Evolutionary conservation across 2,888 invertebrate genomes (phyloP).

Genomic region (Agrenia bidenticulata): DNA sequence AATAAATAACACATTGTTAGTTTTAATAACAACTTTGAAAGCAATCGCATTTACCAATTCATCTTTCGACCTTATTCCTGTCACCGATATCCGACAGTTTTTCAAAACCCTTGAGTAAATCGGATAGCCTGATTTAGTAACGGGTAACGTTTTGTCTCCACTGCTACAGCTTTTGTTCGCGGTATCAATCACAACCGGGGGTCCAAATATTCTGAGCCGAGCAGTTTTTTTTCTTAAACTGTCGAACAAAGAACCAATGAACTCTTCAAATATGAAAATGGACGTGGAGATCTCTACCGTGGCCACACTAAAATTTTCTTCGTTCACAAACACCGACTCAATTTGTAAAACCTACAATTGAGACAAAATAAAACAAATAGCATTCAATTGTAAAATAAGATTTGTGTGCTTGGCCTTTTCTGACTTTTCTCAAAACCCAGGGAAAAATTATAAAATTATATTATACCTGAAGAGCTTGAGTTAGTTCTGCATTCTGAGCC

Average conservation of each 20-base stretch:
- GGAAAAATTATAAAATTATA: not conserved
- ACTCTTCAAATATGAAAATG: slow-evolving; percentile 49
- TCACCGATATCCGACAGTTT: slow-evolving; percentile 45
- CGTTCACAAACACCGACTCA: slow-evolving; percentile 28
- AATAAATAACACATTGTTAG: slow-evolving; percentile 6
- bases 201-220: slow-evolving; percentile 47
- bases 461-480: slow-evolving; percentile 41
- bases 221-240: slow-evolving; percentile 28
- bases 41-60: slow-evolving; percentile 41
- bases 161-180: slow-evolving; percentile 28
- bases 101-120: slow-evolving; percentile 44
- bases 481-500: slow-evolving; percentile 29
- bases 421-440: not conserved
- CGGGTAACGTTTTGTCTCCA: slow-evolving; percentile 35
- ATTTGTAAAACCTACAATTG: slow-evolving; percentile 40
- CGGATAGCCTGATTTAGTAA: slow-evolving; percentile 43
- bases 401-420: too few species aligned
- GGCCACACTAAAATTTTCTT: slow-evolving; percentile 28
- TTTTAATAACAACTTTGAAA: too few species aligned
- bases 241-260: slow-evolving; percentile 48
- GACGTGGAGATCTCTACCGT: slow-evolving; percentile 34
- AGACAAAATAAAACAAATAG: slow-evolving; percentile 6
- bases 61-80: slow-evolving; percentile 49
- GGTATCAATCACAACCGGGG: slow-evolving; percentile 37
- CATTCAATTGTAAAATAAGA: too few species aligned